Evolutionary conservation across 2,888 invertebrate species (phyloP), one percentile per base, ranked within the genome.

Genomic region (Idaea aversata): DNA sequence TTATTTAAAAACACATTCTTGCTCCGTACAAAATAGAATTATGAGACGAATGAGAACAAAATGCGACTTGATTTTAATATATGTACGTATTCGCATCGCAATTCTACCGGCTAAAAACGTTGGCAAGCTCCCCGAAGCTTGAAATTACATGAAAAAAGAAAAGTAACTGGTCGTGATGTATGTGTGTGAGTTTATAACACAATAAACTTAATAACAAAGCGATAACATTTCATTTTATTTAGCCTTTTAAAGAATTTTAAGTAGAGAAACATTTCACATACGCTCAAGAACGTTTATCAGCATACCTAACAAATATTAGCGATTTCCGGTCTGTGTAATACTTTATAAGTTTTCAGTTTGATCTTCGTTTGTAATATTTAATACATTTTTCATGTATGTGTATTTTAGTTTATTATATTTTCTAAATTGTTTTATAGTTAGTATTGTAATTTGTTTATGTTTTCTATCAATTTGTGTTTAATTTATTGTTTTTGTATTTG

Each of bases 41-140:
- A 87, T 82, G 84, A 88, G 88, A 91, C 81, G 88, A 87, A 91
- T 91, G 90, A 90, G 82, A 83, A 78, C 80, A 82, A 86, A 91
- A 91, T 84, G 78, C 82, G 68, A 72, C 67, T 72, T 74, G 74
- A 74, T 74, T 74, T 72, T 71, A 71, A 74, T 74, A 72, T 70
- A 72, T 70, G 74, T 70, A 68, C 70, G 70, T 69, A 65, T 74
- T 70, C 66, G 35, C 70, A 61, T 70, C 62, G 74, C 74, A 72
- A 70, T 68, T 65, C 78, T 75, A 76, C 75, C 73, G 74, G 77
- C 81, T 81, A 80, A 85, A 86, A 87, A 87, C 79, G 78, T 82
- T 83, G 81, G 82, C 82, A 81, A 77, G 83, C 82, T 82, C 77
- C 71, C 75, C 76, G 79, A 77, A 82, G 81, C 83, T 70, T 78